Evolutionary conservation across 2,797 vertebrate genomes (phyloP), one percentile per base, ranked within the genome.

Genomic region (Borostomias antarcticus): DNA sequence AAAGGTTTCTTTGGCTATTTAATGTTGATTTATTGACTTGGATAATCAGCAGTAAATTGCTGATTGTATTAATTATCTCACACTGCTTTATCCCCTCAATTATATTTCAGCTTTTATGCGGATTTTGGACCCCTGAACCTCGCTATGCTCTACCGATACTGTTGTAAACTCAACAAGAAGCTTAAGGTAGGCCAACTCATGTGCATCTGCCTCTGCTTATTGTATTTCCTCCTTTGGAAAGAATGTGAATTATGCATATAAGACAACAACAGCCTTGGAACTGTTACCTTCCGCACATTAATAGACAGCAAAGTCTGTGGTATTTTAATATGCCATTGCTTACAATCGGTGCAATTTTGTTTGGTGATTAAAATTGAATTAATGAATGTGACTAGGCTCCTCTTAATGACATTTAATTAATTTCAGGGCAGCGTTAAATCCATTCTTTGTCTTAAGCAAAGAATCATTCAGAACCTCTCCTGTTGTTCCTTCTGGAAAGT

Each of bases 121-220:
- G 95, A 96, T 89, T 96, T 96, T 85, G 95, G 95, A 72, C 95
- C 95, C 50, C 86, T 96, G 74, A 98, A 98, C 86, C 84, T 98
- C 87, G 94, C 95, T 62, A 92, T 96, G 93, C 83, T 98, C 71
- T 97, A 95, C 85, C 90, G 95, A 87, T 98, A 96, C 88, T 98
- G 96, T 93, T 98, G 95, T 90, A 98, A 97, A 85, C 93, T 98
- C 72, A 98, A 95, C 92, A 98, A 98, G 87, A 98, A 98, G 72
- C 89, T 98, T 30, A 98, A 98, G 94, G 97, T 98, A 87, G 95
- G 95, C 81, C 54, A n/a, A 10, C 40, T 30, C 26, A 37, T 64
- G 7, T 50, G 28, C 28, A 4, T 62, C 47, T 59, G 23, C 8
- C 1, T 1, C 57, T 69, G 10, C 11, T 2, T 40, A 28, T 61